phyloP scores from a whole-genome alignment of 2,888 invertebrate species.

The Danaus chrysippus region DNA sequence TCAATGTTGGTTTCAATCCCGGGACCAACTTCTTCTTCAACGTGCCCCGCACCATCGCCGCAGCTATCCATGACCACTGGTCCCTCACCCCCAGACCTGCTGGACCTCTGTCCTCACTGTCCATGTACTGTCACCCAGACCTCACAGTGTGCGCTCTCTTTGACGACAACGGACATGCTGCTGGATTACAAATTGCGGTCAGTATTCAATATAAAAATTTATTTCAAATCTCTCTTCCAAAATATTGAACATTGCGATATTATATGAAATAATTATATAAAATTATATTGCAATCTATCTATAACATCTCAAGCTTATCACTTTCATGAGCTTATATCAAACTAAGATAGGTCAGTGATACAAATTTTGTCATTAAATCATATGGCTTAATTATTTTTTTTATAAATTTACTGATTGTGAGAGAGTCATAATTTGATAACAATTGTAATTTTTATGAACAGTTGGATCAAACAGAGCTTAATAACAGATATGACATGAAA shows the following conservation, averaged over 20 bases:
- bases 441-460: not conserved
- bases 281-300: no score
- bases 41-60: constrained; percentile 1
- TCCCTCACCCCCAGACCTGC: constrained; percentile 32
- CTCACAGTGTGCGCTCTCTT: constrained; percentile 46
- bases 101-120: constrained; percentile 38
- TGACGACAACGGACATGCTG: constrained; percentile 45
- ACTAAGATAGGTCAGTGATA: constrained; percentile 20
- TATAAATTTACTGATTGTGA: no score
- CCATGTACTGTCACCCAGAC: constrained; percentile 46
- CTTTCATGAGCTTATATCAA: no score
- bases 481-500: not conserved
- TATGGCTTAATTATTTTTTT: no score
- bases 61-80: constrained; percentile 40
- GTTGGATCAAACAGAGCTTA: not conserved
- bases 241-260: no score
- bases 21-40: constrained; percentile 3
- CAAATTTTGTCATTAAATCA: constrained; percentile 15
- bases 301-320: no score
- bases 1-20: not conserved
- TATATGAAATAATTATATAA: no score
- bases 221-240: no score
- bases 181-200: constrained; percentile 55
- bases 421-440: no score
- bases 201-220: constrained; percentile 32